Base-by-base conservation (phyloP, 2,797 vertebrate genomes). In the Acanthornis magna region DNA sequence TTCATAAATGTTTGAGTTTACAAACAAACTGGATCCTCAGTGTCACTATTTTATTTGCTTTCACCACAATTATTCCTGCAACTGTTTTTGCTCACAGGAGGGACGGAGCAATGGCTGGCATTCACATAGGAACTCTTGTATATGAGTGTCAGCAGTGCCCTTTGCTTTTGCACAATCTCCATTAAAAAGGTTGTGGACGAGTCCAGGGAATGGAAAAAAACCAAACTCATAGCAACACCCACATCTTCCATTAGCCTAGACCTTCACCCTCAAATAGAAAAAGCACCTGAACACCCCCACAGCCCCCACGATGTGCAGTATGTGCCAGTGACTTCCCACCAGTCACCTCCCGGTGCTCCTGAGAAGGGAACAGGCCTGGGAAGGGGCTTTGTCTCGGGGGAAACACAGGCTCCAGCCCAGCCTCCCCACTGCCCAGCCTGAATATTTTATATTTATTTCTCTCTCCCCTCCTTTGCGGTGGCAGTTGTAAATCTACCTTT, bases 401-500 rank as follows among this genome's bases (percentile, higher is more conserved):
- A 3, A 6, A 45, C 1, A 1, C 68, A 40, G 54, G 55, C 61
- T 48, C 30, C 18, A 6, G 55, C 65, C 42, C 8, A 9, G 65
- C 54, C 62, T 75, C 47, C 43, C 47, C 27, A n/a, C 27, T 71
- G 29, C 62, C 58, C 62, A 9, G 30, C 48, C 70, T 42, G 32
- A 47, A 62, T 45, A 55, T 42, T 75, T 73, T 9, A 70, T 88
- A 85, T 89, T 92, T 88, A 84, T 92, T 95, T 92, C 55, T 65
- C 68, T 74, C 67, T 78, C 16, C 54, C 30, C 26, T 70, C 42
- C 72, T 84, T 66, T 78, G 82, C 0, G 0, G 40, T 54, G 45
- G 60, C 60, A n/a, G 63, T 50, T 76, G 73, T 93, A 96, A 97
- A 97, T 86, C 92, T 91, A 71, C 89, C 85, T 94, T 92, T 90